These are phyloP conservation scores for Dipus sagitta DNA, from an alignment of 2,797 vertebrate species.

Conservation along the genomic window DNA sequence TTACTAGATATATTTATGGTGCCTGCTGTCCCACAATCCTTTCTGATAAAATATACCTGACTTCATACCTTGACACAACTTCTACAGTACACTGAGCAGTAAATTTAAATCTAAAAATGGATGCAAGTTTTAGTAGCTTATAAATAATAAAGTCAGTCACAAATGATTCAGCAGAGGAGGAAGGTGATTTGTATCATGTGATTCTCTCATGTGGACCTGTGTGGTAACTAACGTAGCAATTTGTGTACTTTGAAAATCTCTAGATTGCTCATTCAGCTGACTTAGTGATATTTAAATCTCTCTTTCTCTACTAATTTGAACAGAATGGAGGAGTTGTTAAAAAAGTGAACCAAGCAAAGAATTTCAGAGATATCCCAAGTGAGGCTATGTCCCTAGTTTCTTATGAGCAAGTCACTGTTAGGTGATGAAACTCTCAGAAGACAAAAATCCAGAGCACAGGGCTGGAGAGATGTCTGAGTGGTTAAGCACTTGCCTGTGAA, in stretches of 20 bases:
- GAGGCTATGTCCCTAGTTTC: neutral
- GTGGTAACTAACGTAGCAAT: neutral
- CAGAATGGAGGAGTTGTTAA: neutral
- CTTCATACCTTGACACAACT: conserved; percentile 36
- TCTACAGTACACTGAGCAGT: neutral
- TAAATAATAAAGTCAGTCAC: conserved; percentile 4
- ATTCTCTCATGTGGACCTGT: neutral
- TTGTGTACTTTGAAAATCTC: neutral
- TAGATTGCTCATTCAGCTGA: neutral
- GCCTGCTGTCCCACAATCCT: neutral
- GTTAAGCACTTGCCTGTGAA: too few species aligned
- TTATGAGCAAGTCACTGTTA: neutral
- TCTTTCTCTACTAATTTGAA: neutral
- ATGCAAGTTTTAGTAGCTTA: conserved; percentile 1
- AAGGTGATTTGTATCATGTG: neutral
- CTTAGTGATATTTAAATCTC: neutral
- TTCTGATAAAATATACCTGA: conserved; percentile 2
- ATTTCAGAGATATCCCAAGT: neutral
- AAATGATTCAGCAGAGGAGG: neutral
- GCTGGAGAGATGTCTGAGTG: too few species aligned
- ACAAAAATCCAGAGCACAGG: neutral
- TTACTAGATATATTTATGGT: conserved; percentile 9
- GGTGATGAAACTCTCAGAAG: neutral
- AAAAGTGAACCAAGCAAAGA: neutral
- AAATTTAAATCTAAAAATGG: conserved; percentile 52